phyloP scores from a whole-genome alignment of 2,113 vertebrate genomes.

The Paratilapia polleni region DNA sequence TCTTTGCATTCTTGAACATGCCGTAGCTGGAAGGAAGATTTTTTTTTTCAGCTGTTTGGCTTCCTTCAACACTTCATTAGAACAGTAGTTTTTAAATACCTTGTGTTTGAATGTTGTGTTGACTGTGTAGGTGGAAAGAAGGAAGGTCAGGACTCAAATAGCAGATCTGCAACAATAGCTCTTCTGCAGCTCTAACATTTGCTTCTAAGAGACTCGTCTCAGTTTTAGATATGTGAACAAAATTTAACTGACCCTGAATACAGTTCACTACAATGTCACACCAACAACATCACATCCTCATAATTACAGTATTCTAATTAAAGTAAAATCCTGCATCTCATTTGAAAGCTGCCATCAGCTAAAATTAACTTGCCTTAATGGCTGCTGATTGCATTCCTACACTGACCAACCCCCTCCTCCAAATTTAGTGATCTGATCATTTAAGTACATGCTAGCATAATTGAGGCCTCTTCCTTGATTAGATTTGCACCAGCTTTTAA shows the following conservation, averaged over 20 bases:
- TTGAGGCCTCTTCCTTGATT: conserved; percentile 71
- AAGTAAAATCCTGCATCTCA: conserved; percentile 42
- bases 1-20: conserved; percentile 39
- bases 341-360: conserved; percentile 62
- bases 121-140: neutral
- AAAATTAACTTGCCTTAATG: conserved; percentile 64
- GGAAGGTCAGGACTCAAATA: neutral
- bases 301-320: conserved; percentile 51
- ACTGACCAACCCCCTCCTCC: conserved; percentile 16
- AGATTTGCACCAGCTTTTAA: conserved; percentile 77
- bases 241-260: conserved; percentile 23
- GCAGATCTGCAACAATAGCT: neutral
- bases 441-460: conserved; percentile 75
- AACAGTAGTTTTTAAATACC: neutral
- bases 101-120: conserved; percentile 10
- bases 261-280: conserved; percentile 8
- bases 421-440: conserved; percentile 60
- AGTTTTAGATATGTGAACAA: conserved; percentile 4
- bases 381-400: conserved; percentile 59
- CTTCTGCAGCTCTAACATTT: conserved; percentile 20
- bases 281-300: conserved; percentile 24
- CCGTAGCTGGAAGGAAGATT: neutral
- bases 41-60: conserved; percentile 23
- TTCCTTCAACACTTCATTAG: conserved; percentile 28
- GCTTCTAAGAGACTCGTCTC: conserved; percentile 14